phyloP scores from a whole-genome alignment of 2,888 invertebrate species.

The Tetragonula carbonaria region DNA sequence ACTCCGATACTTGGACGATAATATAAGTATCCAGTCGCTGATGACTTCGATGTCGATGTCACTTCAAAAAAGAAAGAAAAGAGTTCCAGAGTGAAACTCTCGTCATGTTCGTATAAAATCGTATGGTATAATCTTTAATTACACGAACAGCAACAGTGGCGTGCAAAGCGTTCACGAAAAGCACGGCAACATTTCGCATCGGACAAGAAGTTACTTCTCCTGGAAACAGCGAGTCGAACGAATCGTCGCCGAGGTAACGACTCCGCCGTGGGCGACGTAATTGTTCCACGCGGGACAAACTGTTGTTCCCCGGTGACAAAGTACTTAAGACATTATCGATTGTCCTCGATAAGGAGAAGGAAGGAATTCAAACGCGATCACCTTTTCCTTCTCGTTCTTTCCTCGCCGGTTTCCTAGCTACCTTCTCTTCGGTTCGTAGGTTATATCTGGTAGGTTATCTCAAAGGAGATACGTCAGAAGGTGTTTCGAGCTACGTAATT shows the following conservation, averaged over 20 bases:
- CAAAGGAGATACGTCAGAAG: background rate
- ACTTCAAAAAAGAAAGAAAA: too few relatives aligned
- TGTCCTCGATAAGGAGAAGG: slow-evolving; percentile 28
- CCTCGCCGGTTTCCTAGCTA: slow-evolving; percentile 4
- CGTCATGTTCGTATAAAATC: too few relatives aligned
- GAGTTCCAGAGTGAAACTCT: too few relatives aligned
- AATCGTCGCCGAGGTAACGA: slow-evolving; percentile 62
- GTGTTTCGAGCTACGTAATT: background rate
- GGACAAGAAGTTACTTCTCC: slow-evolving; percentile 58
- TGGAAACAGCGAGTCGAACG: slow-evolving; percentile 54
- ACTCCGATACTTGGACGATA: too few relatives aligned
- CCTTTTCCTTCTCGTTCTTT: background rate
- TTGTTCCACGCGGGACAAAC: slow-evolving; percentile 61
- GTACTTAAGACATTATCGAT: slow-evolving; percentile 62
- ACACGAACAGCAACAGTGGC: too few relatives aligned
- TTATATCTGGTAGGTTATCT: slow-evolving; percentile 22
- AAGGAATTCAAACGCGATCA: slow-evolving; percentile 47
- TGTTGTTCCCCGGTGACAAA: slow-evolving; percentile 63
- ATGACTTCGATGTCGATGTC: too few relatives aligned
- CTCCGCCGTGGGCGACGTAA: slow-evolving; percentile 39
- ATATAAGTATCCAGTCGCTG: too few relatives aligned
- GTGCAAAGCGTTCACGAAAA: too few relatives aligned
- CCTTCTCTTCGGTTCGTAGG: slow-evolving; percentile 9
- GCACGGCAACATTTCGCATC: slow-evolving; percentile 45
- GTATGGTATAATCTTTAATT: too few relatives aligned